Conservation (phyloP, 2,797 vertebrate genomes). For the Acanthiza pusilla region DNA sequence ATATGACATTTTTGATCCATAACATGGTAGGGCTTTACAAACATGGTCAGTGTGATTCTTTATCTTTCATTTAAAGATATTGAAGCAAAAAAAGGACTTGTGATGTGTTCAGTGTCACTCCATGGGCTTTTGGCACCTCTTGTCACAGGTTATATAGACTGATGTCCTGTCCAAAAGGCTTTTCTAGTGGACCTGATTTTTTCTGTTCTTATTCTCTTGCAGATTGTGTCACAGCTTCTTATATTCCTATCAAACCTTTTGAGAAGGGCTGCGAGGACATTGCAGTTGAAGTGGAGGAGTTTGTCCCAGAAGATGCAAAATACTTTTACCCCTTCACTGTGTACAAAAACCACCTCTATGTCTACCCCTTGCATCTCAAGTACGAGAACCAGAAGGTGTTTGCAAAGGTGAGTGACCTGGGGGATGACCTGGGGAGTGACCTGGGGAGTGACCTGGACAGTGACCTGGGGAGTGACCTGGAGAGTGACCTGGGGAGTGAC, state of each 20-base stretch:
- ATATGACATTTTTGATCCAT: neutral
- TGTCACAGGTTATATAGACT: neutral
- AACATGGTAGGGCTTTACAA: neutral
- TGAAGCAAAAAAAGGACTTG: neutral
- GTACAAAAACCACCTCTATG: slow-evolving; percentile 93
- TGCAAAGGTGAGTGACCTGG: slow-evolving; percentile 83
- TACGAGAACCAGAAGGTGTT: slow-evolving; percentile 97
- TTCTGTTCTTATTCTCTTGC: neutral
- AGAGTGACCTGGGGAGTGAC: too few relatives aligned
- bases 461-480: too few relatives aligned
- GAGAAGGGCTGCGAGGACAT: slow-evolving; percentile 82
- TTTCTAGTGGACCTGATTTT: neutral
- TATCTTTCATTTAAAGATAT: neutral
- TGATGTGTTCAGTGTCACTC: neutral
- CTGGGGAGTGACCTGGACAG: too few relatives aligned
- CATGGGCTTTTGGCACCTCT: neutral
- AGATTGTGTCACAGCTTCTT: slow-evolving; percentile 94
- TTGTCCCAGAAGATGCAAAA: slow-evolving; percentile 89
- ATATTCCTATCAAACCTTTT: slow-evolving; percentile 90
- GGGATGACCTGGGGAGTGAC: too few relatives aligned
- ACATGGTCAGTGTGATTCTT: neutral
- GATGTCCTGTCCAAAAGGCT: neutral
- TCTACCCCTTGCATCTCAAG: slow-evolving; percentile 92
- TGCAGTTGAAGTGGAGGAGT: slow-evolving; percentile 90
- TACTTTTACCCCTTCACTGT: slow-evolving; percentile 92